Percentiles rank a stretch among this genome's conserved stretches.
phyloP scores from a whole-genome alignment of 2,797 vertebrate species.

The Acestrorhynchus altus region DNA sequence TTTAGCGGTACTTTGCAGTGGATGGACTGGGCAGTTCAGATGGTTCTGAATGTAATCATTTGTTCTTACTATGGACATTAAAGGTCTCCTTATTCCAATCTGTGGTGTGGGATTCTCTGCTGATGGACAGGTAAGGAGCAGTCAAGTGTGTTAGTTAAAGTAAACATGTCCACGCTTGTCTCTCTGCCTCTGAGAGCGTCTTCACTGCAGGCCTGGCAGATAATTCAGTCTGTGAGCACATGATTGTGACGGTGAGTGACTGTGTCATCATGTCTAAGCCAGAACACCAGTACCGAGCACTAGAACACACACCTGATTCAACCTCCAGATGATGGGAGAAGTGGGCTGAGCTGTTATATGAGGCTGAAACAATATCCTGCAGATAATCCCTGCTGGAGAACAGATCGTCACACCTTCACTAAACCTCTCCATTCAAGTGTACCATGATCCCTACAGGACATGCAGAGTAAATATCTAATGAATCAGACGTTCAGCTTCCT shows the following conservation, averaged over 20 bases:
- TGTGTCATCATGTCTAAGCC: neutral
- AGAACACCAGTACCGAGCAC: neutral
- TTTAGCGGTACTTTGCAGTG: no score
- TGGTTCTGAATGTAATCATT: no score
- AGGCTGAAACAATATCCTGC: constrained; percentile 18
- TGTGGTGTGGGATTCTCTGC: no score
- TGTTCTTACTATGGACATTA: no score
- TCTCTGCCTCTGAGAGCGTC: neutral
- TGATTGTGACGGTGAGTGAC: neutral
- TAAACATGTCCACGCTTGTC: no score
- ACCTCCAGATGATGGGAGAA: constrained; percentile 16
- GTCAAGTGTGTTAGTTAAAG: no score
- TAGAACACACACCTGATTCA: constrained; percentile 36
- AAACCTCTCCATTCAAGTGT: neutral
- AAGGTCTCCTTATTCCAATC: no score
- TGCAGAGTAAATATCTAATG: constrained; percentile 30
- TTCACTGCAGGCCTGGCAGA: constrained; percentile 3
- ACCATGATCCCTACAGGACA: constrained; percentile 6
- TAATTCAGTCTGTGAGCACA: neutral
- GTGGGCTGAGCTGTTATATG: constrained; percentile 7
- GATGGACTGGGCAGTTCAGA: no score
- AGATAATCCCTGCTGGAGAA: constrained; percentile 29
- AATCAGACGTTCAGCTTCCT: constrained; percentile 16
- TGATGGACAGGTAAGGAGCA: no score
- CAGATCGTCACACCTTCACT: constrained; percentile 27